Conservation (phyloP, 2,888 invertebrate species). For the Entomobrya multifasciata region DNA sequence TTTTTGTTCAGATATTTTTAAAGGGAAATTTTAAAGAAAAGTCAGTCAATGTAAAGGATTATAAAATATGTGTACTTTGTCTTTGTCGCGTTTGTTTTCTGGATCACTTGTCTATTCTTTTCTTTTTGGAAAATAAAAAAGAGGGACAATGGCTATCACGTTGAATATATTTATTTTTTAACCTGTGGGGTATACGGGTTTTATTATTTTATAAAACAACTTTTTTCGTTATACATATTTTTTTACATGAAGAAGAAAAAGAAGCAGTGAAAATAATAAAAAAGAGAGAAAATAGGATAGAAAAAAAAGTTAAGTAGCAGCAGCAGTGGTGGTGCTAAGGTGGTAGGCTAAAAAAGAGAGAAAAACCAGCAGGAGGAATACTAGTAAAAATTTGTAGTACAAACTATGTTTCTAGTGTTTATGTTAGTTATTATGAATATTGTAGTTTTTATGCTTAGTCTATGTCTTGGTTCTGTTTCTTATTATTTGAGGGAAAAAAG, state of each 20-base stretch:
- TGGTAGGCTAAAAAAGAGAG: too few species aligned
- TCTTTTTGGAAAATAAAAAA: slow-evolving; percentile 25
- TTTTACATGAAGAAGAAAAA: neutral
- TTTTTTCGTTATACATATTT: slow-evolving; percentile 50
- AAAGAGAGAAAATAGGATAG: slow-evolving; percentile 16
- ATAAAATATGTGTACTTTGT: slow-evolving; percentile 10
- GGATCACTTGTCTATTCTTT: neutral
- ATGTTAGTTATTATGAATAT: too few species aligned
- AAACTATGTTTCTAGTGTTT: too few species aligned
- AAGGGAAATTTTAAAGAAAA: neutral
- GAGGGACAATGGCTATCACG: slow-evolving; percentile 65
- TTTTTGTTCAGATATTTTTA: neutral
- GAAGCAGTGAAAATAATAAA: neutral
- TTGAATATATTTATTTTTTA: neutral
- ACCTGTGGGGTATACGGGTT: slow-evolving; percentile 2
- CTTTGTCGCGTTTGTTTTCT: neutral
- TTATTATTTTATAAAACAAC: slow-evolving; percentile 9
- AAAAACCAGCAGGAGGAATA: slow-evolving; percentile 8
- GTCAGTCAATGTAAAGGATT: neutral
- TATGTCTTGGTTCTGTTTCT: neutral
- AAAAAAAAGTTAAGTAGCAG: slow-evolving; percentile 14
- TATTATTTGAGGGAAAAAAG: neutral
- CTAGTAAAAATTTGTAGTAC: neutral
- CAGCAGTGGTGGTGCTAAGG: neutral
- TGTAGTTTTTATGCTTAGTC: too few species aligned